Base-by-base conservation (phyloP, 2,113 vertebrate genomes). In the Reinhardtius hippoglossoides region DNA sequence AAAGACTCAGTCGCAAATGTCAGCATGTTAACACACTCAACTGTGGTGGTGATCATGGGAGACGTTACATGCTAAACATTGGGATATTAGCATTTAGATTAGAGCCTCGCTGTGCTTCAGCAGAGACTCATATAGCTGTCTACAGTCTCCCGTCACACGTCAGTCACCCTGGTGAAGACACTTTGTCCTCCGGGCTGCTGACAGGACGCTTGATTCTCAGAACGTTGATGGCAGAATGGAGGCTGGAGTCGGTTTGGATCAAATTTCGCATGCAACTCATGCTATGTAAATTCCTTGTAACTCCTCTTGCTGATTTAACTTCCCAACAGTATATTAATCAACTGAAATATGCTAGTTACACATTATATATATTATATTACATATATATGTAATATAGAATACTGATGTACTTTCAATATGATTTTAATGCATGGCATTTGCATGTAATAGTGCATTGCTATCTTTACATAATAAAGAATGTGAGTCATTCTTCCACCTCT, bases 11-110 rank as follows among this genome's bases (percentile, higher is more conserved):
- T 44, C 0, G 42, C 42, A 6, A 27, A 37, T 16, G 20, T 61
- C 59, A 61, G 35, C 9, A 13, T 37, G 58, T 18, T 0, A 14
- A 27, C 56, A 16, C 27, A 31, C 27, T 31, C 5, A 6, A 31
- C 27, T 31, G 27, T 31, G 59, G n/a, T 1, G 18, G 9, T 61
- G 59, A 21, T 35, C 35, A 21, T 40, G 35, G 59, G 10, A 21
- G 16, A 31, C 58, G 1, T 24, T 23, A 40, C n/a, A 21, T 16
- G 12, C 35, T 23, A 62, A 62, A 20, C 61, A 42, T 9, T 35
- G 1, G 20, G 61, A 15, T 24, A 44, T 63, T 63, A 63, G 61
- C 61, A 63, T 63, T 42, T 63, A 63, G 61, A 42, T 44, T 23
- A 44, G 21, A 44, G n/a, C 37, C 7, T 14, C 9, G 2, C 10